Evolutionary conservation across 2,888 invertebrate genomes (phyloP), one percentile per base, ranked within the genome.

Genomic region (Orchestes rusci): DNA sequence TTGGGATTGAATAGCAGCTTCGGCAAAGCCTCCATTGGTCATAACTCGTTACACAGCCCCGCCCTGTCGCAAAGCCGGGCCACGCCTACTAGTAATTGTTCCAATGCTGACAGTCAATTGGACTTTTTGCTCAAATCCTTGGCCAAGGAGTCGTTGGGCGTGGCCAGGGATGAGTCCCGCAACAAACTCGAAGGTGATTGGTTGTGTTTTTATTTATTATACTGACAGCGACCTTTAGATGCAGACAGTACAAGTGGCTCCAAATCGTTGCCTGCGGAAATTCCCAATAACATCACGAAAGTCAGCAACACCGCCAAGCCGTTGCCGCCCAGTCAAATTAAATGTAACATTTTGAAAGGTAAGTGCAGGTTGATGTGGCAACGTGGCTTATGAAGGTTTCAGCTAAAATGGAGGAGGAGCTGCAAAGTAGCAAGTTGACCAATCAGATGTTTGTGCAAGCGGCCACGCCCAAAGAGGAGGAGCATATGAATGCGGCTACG

Each of bases 331-430:
- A 90, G 91, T 53, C 88, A 92, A 63, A 77, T 94, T 50, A 95
- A 94, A 70, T 94, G 94, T 70, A 94, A 89, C 71, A 93, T 94
- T 65, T 73, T 94, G 41, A 95, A 95, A 76, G 89, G 89, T 69
- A 76, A 75, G 16, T 37, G 35, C 31, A 36, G 2, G 15, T 16
- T 12, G 17, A 29, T 20, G 3, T 18, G 2, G 2, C 13, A 23
- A 23, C 10, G 5, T 5, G 10, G 5, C 10, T 23, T 7, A 23
- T 10, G 23, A 10, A 7, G 7, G 52, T 61, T 60, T 3, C 53
- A 79, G 83, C 82, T 48, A 80, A 80, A 65, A 75, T 75, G 43
- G 78, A 80, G 62, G 82, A 82, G 60, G 82, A 82, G 64, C 40
- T 56, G 5, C 57, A 56, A 16, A 55, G 53, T 39, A 52, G 73